Evolutionary conservation across 2,888 invertebrate genomes (phyloP).

Genomic region (Pasiphila rectangulata): DNA sequence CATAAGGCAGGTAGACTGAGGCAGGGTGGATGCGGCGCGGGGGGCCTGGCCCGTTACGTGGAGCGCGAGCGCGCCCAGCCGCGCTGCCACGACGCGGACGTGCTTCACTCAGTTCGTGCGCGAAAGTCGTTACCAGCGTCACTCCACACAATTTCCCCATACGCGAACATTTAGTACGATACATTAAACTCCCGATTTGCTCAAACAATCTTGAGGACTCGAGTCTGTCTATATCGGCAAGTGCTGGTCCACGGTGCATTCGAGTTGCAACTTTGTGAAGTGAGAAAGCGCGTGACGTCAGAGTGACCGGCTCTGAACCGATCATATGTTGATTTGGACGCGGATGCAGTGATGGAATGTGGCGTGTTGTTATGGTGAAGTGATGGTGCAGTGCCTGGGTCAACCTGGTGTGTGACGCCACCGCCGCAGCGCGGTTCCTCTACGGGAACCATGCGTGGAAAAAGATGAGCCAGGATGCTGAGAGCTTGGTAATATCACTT

Average conservation of each 20-base stretch:
- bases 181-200: constrained; percentile 45
- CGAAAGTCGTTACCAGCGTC: constrained; percentile 79
- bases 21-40: constrained; percentile 40
- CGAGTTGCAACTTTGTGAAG: constrained; percentile 61
- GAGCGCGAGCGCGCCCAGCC: constrained; percentile 33
- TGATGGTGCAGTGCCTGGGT: constrained; percentile 65
- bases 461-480: constrained; percentile 87
- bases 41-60: constrained; percentile 39
- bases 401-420: constrained; percentile 62
- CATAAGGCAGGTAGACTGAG: constrained; percentile 37
- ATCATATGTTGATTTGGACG: constrained; percentile 75
- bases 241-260: constrained; percentile 39
- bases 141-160: constrained; percentile 68
- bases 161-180: constrained; percentile 69
- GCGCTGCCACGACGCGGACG: constrained; percentile 74
- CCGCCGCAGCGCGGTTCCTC: constrained; percentile 66
- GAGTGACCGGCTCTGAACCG: constrained; percentile 64
- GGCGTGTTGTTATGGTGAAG: constrained; percentile 74
- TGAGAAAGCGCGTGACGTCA: constrained; percentile 79
- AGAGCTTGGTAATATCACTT: constrained; percentile 84
- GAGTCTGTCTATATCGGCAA: constrained; percentile 44
- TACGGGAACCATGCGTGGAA: constrained; percentile 83
- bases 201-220: constrained; percentile 52
- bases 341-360: constrained; percentile 81
- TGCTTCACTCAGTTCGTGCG: constrained; percentile 80